These are phyloP conservation scores for Dexiosoma caninum DNA, from an alignment of 2,888 invertebrate species.

Conservation along the genomic window DNA sequence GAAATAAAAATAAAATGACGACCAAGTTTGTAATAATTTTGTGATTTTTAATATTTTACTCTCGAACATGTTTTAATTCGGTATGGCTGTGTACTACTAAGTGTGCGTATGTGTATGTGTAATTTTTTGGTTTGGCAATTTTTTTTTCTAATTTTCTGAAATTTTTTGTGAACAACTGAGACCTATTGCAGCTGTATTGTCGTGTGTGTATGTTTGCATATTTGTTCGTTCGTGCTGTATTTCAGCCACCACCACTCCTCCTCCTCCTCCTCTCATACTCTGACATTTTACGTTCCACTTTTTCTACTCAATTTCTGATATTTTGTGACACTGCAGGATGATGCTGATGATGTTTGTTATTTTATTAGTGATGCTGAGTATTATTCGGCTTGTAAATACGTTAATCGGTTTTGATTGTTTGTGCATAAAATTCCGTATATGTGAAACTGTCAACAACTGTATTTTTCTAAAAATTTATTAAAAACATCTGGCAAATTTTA, in stretches of 20 bases:
- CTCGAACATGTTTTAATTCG: conserved; percentile 18
- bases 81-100: too few relatives aligned
- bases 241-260: neutral
- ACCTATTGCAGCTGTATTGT: conserved; percentile 3
- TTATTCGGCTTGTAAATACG: neutral
- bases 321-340: conserved; percentile 47
- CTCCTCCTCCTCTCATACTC: neutral
- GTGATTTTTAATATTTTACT: conserved; percentile 56
- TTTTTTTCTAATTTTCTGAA: conserved; percentile 48
- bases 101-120: neutral
- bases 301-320: conserved; percentile 38
- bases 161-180: conserved; percentile 57
- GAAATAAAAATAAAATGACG: conserved; percentile 29
- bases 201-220: neutral
- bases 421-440: too few relatives aligned
- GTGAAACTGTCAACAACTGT: too few relatives aligned
- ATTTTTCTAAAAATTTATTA: too few relatives aligned
- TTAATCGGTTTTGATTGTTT: neutral
- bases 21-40: conserved; percentile 56
- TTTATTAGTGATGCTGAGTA: neutral
- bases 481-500: too few relatives aligned
- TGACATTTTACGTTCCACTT: neutral
- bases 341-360: conserved; percentile 32
- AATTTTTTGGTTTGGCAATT: too few relatives aligned
- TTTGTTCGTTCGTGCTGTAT: neutral